Evolutionary conservation across 2,888 invertebrate species (phyloP).

Genomic region (Chrysodeixis includens): DNA sequence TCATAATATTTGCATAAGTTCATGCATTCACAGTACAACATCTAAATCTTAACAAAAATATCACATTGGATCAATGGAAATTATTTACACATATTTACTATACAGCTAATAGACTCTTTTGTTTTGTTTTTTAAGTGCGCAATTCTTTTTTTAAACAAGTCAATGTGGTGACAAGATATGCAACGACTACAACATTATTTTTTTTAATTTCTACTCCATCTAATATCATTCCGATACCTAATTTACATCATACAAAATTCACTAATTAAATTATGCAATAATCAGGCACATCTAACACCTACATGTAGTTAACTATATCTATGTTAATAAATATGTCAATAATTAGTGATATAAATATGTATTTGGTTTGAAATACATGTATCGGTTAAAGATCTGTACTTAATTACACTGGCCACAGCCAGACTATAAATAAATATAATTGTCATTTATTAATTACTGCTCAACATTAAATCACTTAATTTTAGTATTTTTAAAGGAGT

Average conservation of each 20-base stretch:
- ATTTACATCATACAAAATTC: neutral
- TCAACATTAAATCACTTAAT: too few species aligned
- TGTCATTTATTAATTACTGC: constrained; percentile 1
- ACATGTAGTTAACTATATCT: neutral
- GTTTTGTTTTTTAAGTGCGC: neutral
- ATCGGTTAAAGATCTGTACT: neutral
- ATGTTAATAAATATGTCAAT: constrained; percentile 9
- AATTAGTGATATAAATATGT: constrained; percentile 17
- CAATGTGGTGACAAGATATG: neutral
- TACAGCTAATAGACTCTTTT: neutral
- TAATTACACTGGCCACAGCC: neutral
- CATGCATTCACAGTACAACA: constrained; percentile 33
- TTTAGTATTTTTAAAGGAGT: too few species aligned
- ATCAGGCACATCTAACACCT: neutral
- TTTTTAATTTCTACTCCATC: neutral
- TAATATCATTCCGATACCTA: neutral
- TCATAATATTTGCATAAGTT: constrained; percentile 38
- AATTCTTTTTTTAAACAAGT: neutral
- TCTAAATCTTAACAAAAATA: constrained; percentile 53
- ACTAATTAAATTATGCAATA: neutral
- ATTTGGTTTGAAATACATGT: constrained; percentile 28
- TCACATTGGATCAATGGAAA: constrained; percentile 60
- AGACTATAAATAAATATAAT: neutral
- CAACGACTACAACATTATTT: neutral
- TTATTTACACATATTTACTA: constrained; percentile 15